A percentile compares a stretch with the other conserved stretches of the same genome.
Evolutionary conservation across 2,797 vertebrate species (phyloP).

Genomic region (Amazonetta brasiliensis): DNA sequence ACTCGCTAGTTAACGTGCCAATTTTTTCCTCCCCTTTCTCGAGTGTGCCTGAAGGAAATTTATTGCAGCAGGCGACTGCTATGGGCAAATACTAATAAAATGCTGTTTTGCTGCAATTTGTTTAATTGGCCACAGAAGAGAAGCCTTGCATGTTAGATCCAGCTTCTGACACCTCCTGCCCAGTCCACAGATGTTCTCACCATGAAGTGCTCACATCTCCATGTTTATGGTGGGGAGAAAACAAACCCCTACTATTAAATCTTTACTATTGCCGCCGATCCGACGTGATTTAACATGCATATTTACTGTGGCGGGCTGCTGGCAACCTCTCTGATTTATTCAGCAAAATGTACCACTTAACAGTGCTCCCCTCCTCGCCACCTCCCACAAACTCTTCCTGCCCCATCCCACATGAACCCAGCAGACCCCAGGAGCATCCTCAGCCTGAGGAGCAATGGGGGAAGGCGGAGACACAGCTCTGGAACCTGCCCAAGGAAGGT

Average conservation of each 20-base stretch:
- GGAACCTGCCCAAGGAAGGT: not conserved
- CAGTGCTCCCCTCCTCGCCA: not conserved
- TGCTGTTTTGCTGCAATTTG: constrained; percentile 91
- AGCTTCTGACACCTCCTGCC: constrained; percentile 67
- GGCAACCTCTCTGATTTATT: constrained; percentile 47
- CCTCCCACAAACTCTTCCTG: not conserved
- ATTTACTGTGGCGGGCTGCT: constrained; percentile 43
- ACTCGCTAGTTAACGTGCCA: constrained; percentile 85
- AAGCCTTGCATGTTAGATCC: constrained; percentile 71
- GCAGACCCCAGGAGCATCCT: fast-evolving
- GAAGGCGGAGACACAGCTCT: not conserved
- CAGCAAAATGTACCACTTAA: constrained; percentile 1
- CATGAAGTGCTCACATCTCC: constrained; percentile 8
- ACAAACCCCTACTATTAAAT: constrained; percentile 60
- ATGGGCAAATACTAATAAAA: constrained; percentile 95
- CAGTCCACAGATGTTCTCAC: constrained; percentile 69
- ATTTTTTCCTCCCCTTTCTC: constrained; percentile 86
- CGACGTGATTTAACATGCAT: constrained; percentile 61
- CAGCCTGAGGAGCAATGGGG: not conserved
- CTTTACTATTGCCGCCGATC: constrained; percentile 36
- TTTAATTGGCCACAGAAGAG: constrained; percentile 95
- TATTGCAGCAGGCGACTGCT: constrained; percentile 85
- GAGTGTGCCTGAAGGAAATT: constrained; percentile 86
- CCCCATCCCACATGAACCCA: fast-evolving
- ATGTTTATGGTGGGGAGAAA: constrained; percentile 48